Evolutionary conservation across 2,888 invertebrate genomes (phyloP).

Genomic region (Noctua pronuba): DNA sequence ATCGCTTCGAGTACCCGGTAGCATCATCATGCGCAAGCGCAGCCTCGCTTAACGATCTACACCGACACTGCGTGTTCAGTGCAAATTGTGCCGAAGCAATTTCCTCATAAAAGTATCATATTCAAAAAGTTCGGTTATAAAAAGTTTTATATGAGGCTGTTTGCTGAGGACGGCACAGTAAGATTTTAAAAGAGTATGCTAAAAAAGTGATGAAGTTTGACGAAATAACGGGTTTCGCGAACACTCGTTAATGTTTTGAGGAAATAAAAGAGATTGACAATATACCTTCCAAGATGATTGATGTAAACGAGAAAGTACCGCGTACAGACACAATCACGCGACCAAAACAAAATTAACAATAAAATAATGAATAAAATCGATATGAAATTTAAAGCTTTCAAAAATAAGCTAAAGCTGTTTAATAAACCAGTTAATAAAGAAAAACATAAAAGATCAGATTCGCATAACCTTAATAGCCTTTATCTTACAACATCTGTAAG

Average conservation of each 20-base stretch:
- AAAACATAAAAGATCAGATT: conserved; percentile 35
- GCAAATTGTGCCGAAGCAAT: conserved; percentile 71
- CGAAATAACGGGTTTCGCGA: conserved; percentile 48
- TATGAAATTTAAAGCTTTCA: neutral
- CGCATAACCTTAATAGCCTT: conserved; percentile 39
- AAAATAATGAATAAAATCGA: neutral
- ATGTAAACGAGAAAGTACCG: conserved; percentile 6
- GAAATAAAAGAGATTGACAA: conserved; percentile 41
- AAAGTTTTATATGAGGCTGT: conserved; percentile 51
- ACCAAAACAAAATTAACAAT: neutral
- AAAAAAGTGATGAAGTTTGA: conserved; percentile 59
- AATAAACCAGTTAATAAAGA: conserved; percentile 30
- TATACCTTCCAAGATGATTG: conserved; percentile 6
- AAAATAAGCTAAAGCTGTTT: neutral
- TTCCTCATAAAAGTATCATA: conserved; percentile 65
- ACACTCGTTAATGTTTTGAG: conserved; percentile 43
- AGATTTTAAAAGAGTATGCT: conserved; percentile 10
- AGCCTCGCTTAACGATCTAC: conserved; percentile 71
- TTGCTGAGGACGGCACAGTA: conserved; percentile 33
- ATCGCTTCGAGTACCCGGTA: conserved; percentile 68
- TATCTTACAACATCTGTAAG: conserved; percentile 54
- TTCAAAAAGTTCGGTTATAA: conserved; percentile 54
- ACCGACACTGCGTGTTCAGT: conserved; percentile 68
- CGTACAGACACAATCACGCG: neutral
- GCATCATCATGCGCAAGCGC: conserved; percentile 68